phyloP scores from a whole-genome alignment of 1,140 invertebrate species.

The Saccostrea glomerata region DNA sequence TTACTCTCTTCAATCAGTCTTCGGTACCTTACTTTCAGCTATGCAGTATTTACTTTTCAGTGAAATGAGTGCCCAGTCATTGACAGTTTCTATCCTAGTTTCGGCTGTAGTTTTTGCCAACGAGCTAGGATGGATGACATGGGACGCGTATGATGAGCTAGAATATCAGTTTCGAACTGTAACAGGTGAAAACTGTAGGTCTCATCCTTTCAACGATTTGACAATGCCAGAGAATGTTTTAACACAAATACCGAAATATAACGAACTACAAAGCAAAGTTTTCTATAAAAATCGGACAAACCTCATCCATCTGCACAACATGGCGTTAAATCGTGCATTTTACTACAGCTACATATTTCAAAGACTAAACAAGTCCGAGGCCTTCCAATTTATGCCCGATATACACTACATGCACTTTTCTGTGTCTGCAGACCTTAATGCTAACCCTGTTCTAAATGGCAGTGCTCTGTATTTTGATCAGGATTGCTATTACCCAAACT shows the following conservation, averaged over 20 bases:
- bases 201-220: neutral
- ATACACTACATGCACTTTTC: conserved; percentile 99
- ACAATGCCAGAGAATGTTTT: conserved; percentile 88
- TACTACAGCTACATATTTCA: conserved; percentile 95
- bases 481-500: conserved; percentile 91
- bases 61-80: neutral
- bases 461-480: conserved; percentile 96
- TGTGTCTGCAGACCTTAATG: conserved; percentile 94
- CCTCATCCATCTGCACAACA: conserved; percentile 96
- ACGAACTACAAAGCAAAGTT: conserved; percentile 89
- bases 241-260: conserved; percentile 95
- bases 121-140: conserved; percentile 24
- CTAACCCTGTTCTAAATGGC: conserved; percentile 92
- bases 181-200: conserved; percentile 16
- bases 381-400: conserved; percentile 91
- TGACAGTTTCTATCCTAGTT: neutral
- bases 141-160: conserved; percentile 24
- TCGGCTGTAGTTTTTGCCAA: neutral
- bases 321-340: conserved; percentile 95
- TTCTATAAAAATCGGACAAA: conserved; percentile 96
- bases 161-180: neutral
- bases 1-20: too few species aligned
- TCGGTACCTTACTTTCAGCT: too few species aligned
- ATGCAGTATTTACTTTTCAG: neutral
- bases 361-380: conserved; percentile 72